phyloP scores from a whole-genome alignment of 2,888 invertebrate genomes.

The Apomyelois bistriatella region DNA sequence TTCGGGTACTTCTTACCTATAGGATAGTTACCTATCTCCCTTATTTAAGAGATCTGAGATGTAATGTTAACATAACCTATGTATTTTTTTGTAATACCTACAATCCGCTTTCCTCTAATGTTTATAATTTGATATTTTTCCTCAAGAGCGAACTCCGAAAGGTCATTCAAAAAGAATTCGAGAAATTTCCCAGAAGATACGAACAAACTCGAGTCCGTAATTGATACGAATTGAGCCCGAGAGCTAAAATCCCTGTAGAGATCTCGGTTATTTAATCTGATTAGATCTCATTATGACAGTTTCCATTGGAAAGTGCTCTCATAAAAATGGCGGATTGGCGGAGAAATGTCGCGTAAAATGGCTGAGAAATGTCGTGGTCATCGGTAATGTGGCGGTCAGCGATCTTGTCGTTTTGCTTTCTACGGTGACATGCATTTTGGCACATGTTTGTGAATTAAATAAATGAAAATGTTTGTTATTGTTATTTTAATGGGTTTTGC shows the following conservation, averaged over 20 bases:
- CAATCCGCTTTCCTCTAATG: no score
- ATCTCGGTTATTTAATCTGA: conserved; percentile 2
- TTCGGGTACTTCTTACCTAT: no score
- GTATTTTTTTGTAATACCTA: no score
- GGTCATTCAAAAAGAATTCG: not conserved
- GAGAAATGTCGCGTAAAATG: not conserved
- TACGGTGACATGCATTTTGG: conserved; percentile 1
- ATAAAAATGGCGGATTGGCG: not conserved
- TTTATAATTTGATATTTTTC: no score
- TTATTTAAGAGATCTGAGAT: no score
- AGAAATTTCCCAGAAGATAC: not conserved
- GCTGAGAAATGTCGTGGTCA: not conserved
- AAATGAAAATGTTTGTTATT: not conserved
- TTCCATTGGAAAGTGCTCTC: conserved; percentile 4
- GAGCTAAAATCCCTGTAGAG: not conserved
- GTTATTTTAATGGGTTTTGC: not conserved
- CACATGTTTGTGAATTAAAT: not conserved
- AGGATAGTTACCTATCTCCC: no score
- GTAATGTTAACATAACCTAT: no score
- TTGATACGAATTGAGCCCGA: not conserved
- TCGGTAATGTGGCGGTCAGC: not conserved
- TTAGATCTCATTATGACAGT: conserved; percentile 1
- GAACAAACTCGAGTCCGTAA: not conserved
- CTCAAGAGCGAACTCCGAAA: no score
- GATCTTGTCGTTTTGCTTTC: conserved; percentile 4